Base-by-base conservation (phyloP, 2,797 vertebrate genomes). In the Pseudochromis fuscus region DNA sequence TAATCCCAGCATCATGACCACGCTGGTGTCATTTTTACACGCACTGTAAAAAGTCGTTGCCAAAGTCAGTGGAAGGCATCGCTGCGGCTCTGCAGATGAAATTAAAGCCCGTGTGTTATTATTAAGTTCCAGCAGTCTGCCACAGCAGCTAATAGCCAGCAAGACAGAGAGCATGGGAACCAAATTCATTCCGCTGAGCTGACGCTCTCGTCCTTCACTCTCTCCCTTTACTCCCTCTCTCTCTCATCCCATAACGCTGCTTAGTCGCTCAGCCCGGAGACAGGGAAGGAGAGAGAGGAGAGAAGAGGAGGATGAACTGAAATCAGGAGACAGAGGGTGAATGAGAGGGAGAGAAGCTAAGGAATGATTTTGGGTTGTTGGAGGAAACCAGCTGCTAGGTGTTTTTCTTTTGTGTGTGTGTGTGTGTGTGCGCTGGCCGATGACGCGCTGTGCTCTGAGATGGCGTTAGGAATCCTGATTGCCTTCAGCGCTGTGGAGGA, bases 401-500 rank as follows among this genome's bases (percentile, higher is more conserved):
- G 80, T 89, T 88, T 77, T 67, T 30, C 27, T n/a, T n/a, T n/a
- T n/a, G n/a, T n/a, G n/a, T n/a, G n/a, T 27, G 7, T 59, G 38
- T 50, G 38, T 58, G 64, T 52, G 64, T 52, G 44, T 56, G 66
- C 42, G 45, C 23, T 83, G 75, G 86, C 82, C 81, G 93, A 93
- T 69, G 93, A 92, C 94, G 94, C 70, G 82, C 87, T 88, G 88
- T 77, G 83, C 93, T 94, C 92, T 91, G 92, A 87, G 90, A 93
- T 93, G 92, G 93, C 91, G 91, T 90, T 93, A 73, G 94, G 92
- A 92, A 92, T 93, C 92, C 91, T 92, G 95, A 90, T 91, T 89
- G 94, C 93, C 85, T 92, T 92, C 91, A 94, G 92, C 86, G 71
- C 88, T 94, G 94, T 95, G 94, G 95, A 92, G 90, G 89, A 96